These are phyloP conservation scores for Cyclargus thomasi DNA, from an alignment of 1,140 invertebrate species.

Conservation along the genomic window DNA sequence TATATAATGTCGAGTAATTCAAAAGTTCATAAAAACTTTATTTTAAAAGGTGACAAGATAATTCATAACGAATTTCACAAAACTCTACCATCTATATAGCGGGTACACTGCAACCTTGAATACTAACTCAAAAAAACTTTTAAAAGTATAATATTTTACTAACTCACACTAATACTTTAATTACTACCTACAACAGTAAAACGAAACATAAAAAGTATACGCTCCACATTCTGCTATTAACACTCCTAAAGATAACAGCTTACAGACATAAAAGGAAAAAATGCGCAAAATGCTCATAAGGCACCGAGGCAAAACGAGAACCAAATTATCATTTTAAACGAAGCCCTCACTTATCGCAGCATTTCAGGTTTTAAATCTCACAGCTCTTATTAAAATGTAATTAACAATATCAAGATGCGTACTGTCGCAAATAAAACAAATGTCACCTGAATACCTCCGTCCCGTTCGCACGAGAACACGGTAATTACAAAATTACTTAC, in stretches of 20 bases:
- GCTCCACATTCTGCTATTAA: neutral
- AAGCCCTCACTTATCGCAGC: neutral
- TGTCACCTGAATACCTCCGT: conserved; percentile 56
- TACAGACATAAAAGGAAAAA: conserved; percentile 3
- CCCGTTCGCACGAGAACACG: conserved; percentile 60
- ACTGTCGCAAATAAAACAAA: conserved; percentile 49
- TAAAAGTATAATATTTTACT: neutral
- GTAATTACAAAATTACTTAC: conserved; percentile 63
- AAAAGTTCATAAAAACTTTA: too few relatives aligned
- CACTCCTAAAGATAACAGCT: neutral
- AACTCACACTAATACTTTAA: neutral
- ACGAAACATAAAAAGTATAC: neutral
- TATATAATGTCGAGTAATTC: too few relatives aligned
- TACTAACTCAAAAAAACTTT: too few relatives aligned
- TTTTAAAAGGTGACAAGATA: too few relatives aligned
- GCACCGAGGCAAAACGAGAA: neutral
- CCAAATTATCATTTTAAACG: neutral
- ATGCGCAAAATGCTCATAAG: neutral
- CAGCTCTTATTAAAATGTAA: conserved; percentile 41
- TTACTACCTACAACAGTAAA: neutral
- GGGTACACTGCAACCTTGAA: too few relatives aligned
- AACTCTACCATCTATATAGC: too few relatives aligned
- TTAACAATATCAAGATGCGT: conserved; percentile 51
- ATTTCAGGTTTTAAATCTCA: conserved; percentile 8
- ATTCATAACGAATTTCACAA: too few relatives aligned